Conservation (phyloP, 2,888 invertebrate species). For the Hecatera dysodea region DNA sequence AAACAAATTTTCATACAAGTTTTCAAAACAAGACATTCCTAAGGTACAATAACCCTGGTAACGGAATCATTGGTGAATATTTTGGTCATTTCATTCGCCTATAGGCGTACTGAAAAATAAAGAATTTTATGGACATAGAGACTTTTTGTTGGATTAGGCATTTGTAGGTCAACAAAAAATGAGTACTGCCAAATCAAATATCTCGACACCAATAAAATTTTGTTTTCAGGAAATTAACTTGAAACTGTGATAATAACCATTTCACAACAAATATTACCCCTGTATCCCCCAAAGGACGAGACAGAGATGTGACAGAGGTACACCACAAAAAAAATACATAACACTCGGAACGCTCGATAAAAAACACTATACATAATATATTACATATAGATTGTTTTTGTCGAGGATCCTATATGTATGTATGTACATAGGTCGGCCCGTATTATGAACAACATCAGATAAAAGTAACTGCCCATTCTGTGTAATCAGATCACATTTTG, state of each 20-base stretch:
- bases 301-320: background rate
- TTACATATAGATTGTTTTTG: background rate
- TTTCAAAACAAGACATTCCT: no score
- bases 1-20: no score
- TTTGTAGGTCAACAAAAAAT: no score
- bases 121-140: no score
- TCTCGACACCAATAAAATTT: background rate
- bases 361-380: background rate
- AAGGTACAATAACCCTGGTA: no score
- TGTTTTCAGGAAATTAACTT: background rate
- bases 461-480: constrained; percentile 29
- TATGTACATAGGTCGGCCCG: background rate
- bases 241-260: no score
- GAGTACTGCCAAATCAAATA: no score
- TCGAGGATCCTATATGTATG: background rate
- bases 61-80: no score
- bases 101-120: no score
- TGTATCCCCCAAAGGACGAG: background rate
- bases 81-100: no score
- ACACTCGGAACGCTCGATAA: background rate
- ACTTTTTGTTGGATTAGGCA: no score
- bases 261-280: background rate
- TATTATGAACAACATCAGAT: constrained; percentile 43
- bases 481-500: constrained; percentile 41
- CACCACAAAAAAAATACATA: background rate